Percentiles rank a stretch among this genome's conserved stretches.
Conservation (phyloP, 2,888 invertebrate species). For the Gastracanthus pulcherrimus region DNA sequence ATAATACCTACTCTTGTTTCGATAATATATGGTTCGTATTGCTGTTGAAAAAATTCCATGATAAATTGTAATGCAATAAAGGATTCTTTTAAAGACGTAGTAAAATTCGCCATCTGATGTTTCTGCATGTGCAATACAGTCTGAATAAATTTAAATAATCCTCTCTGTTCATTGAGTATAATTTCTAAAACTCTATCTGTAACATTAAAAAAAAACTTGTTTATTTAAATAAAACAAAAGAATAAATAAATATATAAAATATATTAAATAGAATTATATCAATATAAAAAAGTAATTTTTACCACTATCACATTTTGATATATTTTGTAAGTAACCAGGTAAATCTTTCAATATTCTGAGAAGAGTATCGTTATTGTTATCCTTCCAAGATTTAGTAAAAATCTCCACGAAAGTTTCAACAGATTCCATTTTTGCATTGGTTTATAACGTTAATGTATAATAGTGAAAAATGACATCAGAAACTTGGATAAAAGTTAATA, state of each 20-base stretch:
- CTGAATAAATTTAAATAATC: constrained; percentile 45
- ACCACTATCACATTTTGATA: constrained; percentile 34
- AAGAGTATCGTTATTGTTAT: constrained; percentile 17
- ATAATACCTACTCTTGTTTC: constrained; percentile 61
- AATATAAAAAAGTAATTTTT: constrained; percentile 5
- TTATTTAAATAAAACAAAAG: not conserved
- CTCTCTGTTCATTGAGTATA: constrained; percentile 44
- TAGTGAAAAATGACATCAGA: not conserved
- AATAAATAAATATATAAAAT: not conserved
- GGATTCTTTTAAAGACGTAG: constrained; percentile 53
- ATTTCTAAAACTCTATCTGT: constrained; percentile 52
- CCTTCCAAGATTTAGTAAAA: constrained; percentile 52
- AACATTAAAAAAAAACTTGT: constrained; percentile 26
- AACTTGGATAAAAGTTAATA: not conserved
- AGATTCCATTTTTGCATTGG: constrained; percentile 61
- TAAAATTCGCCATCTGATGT: not conserved
- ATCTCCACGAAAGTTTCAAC: constrained; percentile 62
- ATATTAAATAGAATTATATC: not conserved
- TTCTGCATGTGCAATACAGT: constrained; percentile 3
- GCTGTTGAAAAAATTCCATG: constrained; percentile 62
- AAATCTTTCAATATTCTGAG: constrained; percentile 26
- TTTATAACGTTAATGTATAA: not conserved
- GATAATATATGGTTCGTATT: constrained; percentile 61
- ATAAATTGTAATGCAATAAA: constrained; percentile 64
- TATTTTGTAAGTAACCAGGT: constrained; percentile 17